Percentiles rank a stretch among this genome's conserved stretches.
Evolutionary conservation across 2,797 vertebrate genomes (phyloP).

Genomic region (Zenarchopterus dispar): DNA sequence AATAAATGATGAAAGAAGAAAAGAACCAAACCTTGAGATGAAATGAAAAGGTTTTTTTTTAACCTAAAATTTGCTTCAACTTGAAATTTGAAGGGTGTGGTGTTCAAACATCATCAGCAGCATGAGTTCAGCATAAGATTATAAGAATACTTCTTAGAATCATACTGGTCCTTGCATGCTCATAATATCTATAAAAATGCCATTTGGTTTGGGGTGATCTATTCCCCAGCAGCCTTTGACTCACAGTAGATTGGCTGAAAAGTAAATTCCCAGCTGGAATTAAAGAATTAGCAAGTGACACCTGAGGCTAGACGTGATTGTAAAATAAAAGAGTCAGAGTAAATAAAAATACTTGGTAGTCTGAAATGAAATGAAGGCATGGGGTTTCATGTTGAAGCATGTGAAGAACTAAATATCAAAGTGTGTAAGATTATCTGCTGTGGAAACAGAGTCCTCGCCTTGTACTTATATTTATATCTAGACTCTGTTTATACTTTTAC

Average conservation of each 20-base stretch:
- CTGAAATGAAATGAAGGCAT: not conserved
- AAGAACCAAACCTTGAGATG: slow-evolving; percentile 5
- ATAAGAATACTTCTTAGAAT: slow-evolving; percentile 27
- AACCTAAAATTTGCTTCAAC: not conserved
- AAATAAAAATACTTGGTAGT: not conserved
- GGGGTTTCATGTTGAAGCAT: not conserved
- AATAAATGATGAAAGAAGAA: not conserved
- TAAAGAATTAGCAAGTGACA: slow-evolving; percentile 5
- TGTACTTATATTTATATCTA: not conserved
- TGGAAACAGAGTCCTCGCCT: not conserved
- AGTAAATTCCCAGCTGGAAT: slow-evolving; percentile 17
- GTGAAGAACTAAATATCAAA: not conserved
- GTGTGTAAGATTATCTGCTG: not conserved
- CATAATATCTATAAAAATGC: slow-evolving; percentile 1
- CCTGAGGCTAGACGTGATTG: not conserved
- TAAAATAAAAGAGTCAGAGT: not conserved
- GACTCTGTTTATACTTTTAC: not conserved
- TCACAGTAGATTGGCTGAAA: slow-evolving; percentile 14
- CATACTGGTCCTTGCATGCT: slow-evolving; percentile 20
- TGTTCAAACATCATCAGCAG: slow-evolving; percentile 11
- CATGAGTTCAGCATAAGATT: slow-evolving; percentile 3
- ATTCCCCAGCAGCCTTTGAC: slow-evolving; percentile 3
- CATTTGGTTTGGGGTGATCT: not conserved
- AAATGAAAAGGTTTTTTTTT: slow-evolving; percentile 5
- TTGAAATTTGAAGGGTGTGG: slow-evolving; percentile 4